These are phyloP conservation scores for Colletes collaris DNA, from an alignment of 2,888 invertebrate species.

Conservation along the genomic window DNA sequence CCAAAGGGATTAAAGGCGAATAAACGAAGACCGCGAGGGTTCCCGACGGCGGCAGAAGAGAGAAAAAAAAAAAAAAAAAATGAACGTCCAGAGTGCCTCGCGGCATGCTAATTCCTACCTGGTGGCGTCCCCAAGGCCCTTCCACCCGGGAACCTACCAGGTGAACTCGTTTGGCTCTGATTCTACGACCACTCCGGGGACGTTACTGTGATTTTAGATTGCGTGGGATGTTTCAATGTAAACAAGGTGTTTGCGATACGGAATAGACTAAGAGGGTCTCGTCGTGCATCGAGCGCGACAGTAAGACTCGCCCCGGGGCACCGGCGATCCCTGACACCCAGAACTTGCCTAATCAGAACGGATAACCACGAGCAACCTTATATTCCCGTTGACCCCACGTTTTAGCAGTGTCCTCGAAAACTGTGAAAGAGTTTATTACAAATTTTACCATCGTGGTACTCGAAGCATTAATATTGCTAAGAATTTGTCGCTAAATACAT, in stretches of 20 bases:
- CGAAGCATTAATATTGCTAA: too few relatives aligned
- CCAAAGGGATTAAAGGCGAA: constrained; percentile 77
- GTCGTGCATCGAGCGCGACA: background rate
- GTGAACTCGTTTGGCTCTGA: constrained; percentile 41
- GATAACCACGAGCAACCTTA: too few relatives aligned
- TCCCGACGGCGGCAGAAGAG: constrained; percentile 34
- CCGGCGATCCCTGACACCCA: too few relatives aligned
- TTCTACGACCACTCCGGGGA: background rate
- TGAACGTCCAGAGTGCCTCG: constrained; percentile 47
- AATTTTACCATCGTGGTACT: too few relatives aligned
- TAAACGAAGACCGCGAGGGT: constrained; percentile 67
- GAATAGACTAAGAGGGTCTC: background rate
- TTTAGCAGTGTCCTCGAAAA: too few relatives aligned
- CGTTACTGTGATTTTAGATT: constrained; percentile 12
- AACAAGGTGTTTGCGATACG: constrained; percentile 1
- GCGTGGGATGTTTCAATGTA: constrained; percentile 11
- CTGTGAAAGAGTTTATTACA: too few relatives aligned
- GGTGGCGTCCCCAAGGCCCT: constrained; percentile 57
- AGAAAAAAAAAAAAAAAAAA: constrained; percentile 14
- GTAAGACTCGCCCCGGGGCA: too few relatives aligned
- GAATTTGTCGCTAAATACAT: too few relatives aligned
- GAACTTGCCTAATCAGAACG: too few relatives aligned
- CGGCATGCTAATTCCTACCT: constrained; percentile 72
- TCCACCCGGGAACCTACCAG: constrained; percentile 6
- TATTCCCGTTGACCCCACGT: too few relatives aligned